Evolutionary conservation across 2,888 invertebrate genomes (phyloP), one percentile per base, ranked within the genome.

Genomic region (Synanthedon tipuliformis): DNA sequence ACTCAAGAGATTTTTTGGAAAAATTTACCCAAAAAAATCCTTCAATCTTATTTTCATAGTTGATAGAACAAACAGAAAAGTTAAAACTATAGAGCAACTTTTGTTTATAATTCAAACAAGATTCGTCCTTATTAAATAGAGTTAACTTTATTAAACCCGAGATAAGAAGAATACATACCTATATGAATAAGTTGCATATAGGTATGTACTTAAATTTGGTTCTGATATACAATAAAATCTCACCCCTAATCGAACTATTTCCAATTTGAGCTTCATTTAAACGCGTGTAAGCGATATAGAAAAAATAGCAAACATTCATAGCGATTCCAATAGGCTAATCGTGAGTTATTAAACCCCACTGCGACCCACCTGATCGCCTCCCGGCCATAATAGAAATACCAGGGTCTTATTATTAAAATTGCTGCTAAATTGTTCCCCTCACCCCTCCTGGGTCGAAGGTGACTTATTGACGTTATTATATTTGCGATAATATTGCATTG

Each of bases 381-480:
- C 76, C 76, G 67, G 82, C 80, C 81, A 84, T 88, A 87, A 88
- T 87, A 87, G 87, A 85, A 88, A 88, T 88, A 77, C 88, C 88
- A 68, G 74, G 77, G 83, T 82, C 86, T 88, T 88, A 88, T 88
- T 88, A 88, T 88, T 88, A 88, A 88, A 88, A 88, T 88, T 88
- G 86, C 88, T 88, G 83, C 80, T 84, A 84, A 83, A 86, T 85
- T 84, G 84, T 71, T 84, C 83, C 78, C 81, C 77, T 71, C 80
- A 62, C 78, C 83, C 83, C 83, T 81, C 73, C 73, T 73, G 65
- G 75, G 69, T 71, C 65, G 69, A 68, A 73, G 75, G 70, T 75
- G 76, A 78, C 73, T 76, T 78, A 66, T 68, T 65, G 65, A 45
- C 45, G 45, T 45, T 45, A n/a, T 45, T 13, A 13, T 45, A 45